Conservation (phyloP, 2,888 invertebrate genomes). For the Linyphia triangularis region DNA sequence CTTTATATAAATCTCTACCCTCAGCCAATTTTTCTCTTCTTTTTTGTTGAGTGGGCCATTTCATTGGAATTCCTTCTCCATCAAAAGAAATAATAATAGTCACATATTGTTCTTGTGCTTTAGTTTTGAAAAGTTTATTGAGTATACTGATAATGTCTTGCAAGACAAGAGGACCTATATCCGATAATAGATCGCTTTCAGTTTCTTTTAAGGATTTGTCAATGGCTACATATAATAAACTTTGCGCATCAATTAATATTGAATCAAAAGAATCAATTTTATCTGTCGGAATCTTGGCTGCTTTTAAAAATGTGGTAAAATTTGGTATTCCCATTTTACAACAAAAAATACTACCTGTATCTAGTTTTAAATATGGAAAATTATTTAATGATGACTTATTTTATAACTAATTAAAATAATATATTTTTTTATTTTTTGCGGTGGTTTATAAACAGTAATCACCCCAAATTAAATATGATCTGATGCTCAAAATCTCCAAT, state of each 20-base stretch:
- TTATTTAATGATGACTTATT: too few species aligned
- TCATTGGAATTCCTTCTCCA: slow-evolving; percentile 50
- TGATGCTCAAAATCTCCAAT: too few species aligned
- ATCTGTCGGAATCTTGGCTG: not conserved
- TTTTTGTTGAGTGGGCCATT: slow-evolving; percentile 43
- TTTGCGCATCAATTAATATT: slow-evolving; percentile 45
- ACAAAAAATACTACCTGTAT: too few species aligned
- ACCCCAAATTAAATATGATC: too few species aligned
- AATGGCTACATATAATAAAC: slow-evolving; percentile 30
- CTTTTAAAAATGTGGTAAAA: not conserved
- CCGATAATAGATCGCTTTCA: not conserved
- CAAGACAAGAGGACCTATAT: not conserved
- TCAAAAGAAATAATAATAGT: slow-evolving; percentile 32
- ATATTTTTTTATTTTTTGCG: too few species aligned
- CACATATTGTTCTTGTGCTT: not conserved
- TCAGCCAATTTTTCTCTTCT: not conserved
- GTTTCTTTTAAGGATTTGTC: not conserved
- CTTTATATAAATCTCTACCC: slow-evolving; percentile 9
- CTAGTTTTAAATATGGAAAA: too few species aligned
- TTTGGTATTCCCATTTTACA: not conserved
- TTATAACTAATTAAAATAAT: too few species aligned
- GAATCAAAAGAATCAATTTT: slow-evolving; percentile 7
- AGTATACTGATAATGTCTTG: not conserved
- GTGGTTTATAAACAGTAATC: too few species aligned
- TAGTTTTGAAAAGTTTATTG: not conserved